Base-by-base conservation (phyloP, 2,113 vertebrate species). In the Chloebia gouldiae region DNA sequence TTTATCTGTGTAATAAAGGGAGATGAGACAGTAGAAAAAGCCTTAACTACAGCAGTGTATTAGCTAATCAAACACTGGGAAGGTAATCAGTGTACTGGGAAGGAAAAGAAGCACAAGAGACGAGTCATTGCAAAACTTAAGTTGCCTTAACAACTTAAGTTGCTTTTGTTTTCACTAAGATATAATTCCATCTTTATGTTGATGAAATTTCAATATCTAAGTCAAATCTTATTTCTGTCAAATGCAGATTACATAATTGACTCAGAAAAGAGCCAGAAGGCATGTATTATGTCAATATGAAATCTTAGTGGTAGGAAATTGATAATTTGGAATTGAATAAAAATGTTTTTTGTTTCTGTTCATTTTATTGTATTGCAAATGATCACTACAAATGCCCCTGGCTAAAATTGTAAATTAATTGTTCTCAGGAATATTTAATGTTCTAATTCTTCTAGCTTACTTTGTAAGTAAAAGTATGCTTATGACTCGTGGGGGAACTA, bases 161-260 rank as follows among this genome's bases (percentile, higher is more conserved):
- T 73, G 31, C 3, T 64, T 88, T 78, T 82, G 56, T 84, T 96
- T 88, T 66, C 77, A 54, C 54, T 50, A 21, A 70, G 60, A 27
- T 33, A 23, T 10, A 37, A 86, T 53, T 86, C 28, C 27, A 60
- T 77, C 35, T 83, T 91, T 66, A 28, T 75, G 72, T 18, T 94
- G 91, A 96, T 70, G 72, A 94, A 84, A 84, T 81, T 81, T 91
- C 81, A 64, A 49, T 94, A 79, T 94, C 51, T 20, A 75, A 88
- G 77, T 95, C 88, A 91, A 91, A 91, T 84, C 68, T 92, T 31
- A 66, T 95, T 93, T 92, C 72, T 95, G 91, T 93, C 94, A 95
- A 78, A 92, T 79, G 40, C 13, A 68, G 30, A 84, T 84, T 81
- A 71, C 40, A 33, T 88, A 95, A 95, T 78, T 83, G 91, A 75